Evolutionary conservation across 2,113 vertebrate genomes (phyloP).

Genomic region (Urocitellus parryii): DNA sequence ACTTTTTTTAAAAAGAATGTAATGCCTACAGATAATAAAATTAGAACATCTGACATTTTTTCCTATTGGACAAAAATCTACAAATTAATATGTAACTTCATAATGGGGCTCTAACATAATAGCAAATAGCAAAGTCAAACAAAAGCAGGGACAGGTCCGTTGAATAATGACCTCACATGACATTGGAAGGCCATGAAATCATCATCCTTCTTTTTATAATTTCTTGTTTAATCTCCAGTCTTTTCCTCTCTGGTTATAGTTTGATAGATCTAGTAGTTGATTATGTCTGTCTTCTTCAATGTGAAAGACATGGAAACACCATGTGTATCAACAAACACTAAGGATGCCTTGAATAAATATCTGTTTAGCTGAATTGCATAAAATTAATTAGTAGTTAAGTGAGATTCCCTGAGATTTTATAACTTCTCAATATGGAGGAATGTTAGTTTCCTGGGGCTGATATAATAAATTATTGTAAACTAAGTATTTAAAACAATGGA

Average conservation of each 20-base stretch:
- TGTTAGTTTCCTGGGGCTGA: background rate
- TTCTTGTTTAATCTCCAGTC: background rate
- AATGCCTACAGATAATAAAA: background rate
- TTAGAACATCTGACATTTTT: background rate
- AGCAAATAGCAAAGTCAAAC: constrained; percentile 53
- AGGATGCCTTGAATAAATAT: background rate
- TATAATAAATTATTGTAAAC: background rate
- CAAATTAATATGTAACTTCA: constrained; percentile 29
- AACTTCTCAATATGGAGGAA: background rate
- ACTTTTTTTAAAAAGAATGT: background rate
- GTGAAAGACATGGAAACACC: background rate
- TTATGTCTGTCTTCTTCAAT: background rate
- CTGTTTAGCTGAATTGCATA: background rate
- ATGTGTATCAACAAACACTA: background rate
- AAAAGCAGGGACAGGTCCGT: background rate
- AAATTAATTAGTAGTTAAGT: background rate
- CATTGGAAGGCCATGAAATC: background rate
- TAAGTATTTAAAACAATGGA: background rate
- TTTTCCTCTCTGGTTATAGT: background rate
- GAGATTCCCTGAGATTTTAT: background rate
- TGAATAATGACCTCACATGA: background rate
- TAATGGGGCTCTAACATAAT: constrained; percentile 10
- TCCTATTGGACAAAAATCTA: background rate
- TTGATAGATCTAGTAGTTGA: background rate
- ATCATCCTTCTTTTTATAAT: background rate